Evolutionary conservation across 2,113 vertebrate species (phyloP).

Genomic region (Parus major): DNA sequence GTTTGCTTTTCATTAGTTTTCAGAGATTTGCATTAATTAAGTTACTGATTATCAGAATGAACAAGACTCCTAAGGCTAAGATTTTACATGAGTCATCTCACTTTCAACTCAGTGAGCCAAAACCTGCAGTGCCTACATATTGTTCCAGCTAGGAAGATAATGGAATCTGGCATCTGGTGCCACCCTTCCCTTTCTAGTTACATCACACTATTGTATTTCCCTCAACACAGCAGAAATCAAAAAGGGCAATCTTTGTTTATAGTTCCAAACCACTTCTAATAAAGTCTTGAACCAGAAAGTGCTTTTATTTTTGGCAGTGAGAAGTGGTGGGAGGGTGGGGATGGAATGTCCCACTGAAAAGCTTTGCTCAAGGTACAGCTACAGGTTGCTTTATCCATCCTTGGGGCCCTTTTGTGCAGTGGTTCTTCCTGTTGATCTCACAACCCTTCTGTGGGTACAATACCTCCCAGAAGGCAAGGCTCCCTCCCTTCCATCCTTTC

Average conservation of each 20-base stretch:
- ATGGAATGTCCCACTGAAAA: neutral
- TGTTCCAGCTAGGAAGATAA: conserved; percentile 32
- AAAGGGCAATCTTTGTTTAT: neutral
- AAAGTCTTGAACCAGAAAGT: neutral
- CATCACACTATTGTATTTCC: conserved; percentile 13
- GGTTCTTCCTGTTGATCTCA: neutral
- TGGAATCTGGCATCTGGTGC: conserved; percentile 6
- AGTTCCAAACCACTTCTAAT: conserved; percentile 24
- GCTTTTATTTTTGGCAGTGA: neutral
- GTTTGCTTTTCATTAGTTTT: conserved; percentile 54
- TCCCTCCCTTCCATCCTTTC: neutral
- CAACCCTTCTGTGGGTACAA: neutral
- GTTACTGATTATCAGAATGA: conserved; percentile 17
- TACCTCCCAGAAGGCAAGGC: neutral
- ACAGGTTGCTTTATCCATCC: neutral
- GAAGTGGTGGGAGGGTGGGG: neutral
- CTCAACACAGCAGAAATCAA: conserved; percentile 42
- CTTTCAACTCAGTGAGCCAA: conserved; percentile 4
- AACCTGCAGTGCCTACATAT: neutral
- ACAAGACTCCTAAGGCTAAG: conserved; percentile 34
- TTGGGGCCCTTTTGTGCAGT: neutral
- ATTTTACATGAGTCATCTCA: conserved; percentile 46
- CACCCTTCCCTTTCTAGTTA: conserved; percentile 24
- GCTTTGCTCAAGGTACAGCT: neutral
- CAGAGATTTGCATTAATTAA: conserved; percentile 53